A percentile compares a stretch with the other conserved stretches of the same genome.
phyloP scores from a whole-genome alignment of 92 coral and sea anemone species.

The Micromussa lordhowensis region DNA sequence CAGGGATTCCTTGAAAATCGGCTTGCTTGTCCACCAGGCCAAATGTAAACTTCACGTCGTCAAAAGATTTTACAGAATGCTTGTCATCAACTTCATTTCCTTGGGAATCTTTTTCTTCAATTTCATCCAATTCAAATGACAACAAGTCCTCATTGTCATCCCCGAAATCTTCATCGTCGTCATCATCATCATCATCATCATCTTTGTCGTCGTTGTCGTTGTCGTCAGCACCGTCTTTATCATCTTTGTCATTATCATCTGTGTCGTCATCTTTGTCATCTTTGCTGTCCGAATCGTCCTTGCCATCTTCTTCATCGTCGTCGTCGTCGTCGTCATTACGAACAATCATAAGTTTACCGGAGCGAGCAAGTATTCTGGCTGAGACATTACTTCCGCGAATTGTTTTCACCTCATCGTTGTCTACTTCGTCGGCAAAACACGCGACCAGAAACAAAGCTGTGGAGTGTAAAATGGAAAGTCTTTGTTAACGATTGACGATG shows the following conservation, averaged over 20 bases:
- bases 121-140: slow-evolving; percentile 20
- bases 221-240: not conserved
- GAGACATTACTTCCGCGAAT: slow-evolving; percentile 38
- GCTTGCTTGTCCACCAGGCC: not conserved
- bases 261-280: not conserved
- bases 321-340: slow-evolving; percentile 25
- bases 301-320: slow-evolving; percentile 4
- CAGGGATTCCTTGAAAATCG: slow-evolving; percentile 2
- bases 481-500: not conserved
- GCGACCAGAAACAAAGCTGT: slow-evolving; percentile 25
- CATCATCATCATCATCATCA: slow-evolving; percentile 8
- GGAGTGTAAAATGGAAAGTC: not conserved
- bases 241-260: not conserved
- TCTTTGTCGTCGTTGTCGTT: slow-evolving; percentile 1
- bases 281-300: slow-evolving; percentile 1
- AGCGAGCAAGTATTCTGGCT: slow-evolving; percentile 30
- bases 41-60: slow-evolving; percentile 23
- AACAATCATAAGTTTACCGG: slow-evolving; percentile 42
- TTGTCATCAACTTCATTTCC: slow-evolving; percentile 42
- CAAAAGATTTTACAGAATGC: slow-evolving; percentile 38
- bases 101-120: slow-evolving; percentile 41
- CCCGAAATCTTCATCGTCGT: slow-evolving; percentile 22
- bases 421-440: slow-evolving; percentile 35
- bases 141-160: slow-evolving; percentile 28
- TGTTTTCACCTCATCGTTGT: slow-evolving; percentile 17